Base-by-base conservation (phyloP, 1,140 invertebrate species). In the Onthophagus taurus region DNA sequence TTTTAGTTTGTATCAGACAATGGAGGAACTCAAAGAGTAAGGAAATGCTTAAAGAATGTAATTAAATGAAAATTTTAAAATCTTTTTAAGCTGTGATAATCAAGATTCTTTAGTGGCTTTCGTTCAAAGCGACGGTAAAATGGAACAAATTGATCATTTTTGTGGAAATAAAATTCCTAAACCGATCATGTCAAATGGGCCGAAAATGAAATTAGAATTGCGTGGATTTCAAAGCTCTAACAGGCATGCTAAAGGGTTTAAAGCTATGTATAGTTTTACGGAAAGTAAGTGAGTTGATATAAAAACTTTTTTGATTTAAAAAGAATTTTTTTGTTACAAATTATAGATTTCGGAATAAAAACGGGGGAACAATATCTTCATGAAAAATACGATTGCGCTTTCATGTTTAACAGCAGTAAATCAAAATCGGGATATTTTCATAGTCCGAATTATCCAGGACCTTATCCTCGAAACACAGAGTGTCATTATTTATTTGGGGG, bases 401-500 rank as follows among this genome's bases (percentile, higher is more conserved):
- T 90, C 57, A 76, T 77, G 29, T 88, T 79, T 67, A 84, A 85
- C 65, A 90, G 89, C 64, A 83, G 77, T 44, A 78, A 80, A 51
- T 74, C 77, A 5, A 71, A 71, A 47, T 85, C 80, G 56, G 92
- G 92, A 9, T 82, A 83, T 13, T 89, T 97, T 60, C 79, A 82
- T 33, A 91, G 87, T 4, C 90, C 92, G 1, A 97, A 97, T 68
- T 93, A 85, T 59, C 92, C 91, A 0, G 93, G 93, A 5, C 78
- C 79, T 19, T 96, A 96, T 69, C 89, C 91, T 0, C 72, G 89
- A 47, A 83, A 93, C 61, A 89, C 90, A 0, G 88, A 92, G 60
- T 96, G 92, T 61, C 85, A 95, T 69, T 97, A 94, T 64, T 89
- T 90, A 63, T 96, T 97, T 66, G 78, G 91, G 58, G 92, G 89